Evolutionary conservation across 2,797 vertebrate species (phyloP), one percentile per base, ranked within the genome.

Genomic region (Peromyscus aztecus): DNA sequence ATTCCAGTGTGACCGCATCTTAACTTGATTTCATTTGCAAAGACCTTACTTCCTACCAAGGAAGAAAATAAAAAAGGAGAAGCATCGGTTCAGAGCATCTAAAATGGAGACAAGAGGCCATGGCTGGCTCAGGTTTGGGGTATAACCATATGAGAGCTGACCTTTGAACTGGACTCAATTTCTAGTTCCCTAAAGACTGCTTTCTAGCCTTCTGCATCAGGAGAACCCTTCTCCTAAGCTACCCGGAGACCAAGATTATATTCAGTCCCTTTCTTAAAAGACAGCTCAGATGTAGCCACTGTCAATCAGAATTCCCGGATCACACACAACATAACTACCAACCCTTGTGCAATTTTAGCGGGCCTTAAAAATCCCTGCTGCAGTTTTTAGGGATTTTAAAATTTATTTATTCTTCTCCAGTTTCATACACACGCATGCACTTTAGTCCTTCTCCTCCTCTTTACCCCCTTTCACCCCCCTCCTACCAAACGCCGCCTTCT

Each of bases 11-110:
- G 69, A 91, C 80, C 49, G 84, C 34, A 67, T 91, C 29, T 92
- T 88, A 61, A 88, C 37, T 86, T 92, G 57, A 95, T 95, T 76
- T 43, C 16, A 78, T 93, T 84, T 89, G 49, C 65, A 83, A 92
- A 92, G 52, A 80, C 23, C 31, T 24, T 89, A 59, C 57, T 84
- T 91, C 29, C 75, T 73, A 46, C 78, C 40, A 73, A 40, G 52
- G 31, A 94, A 63, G 27, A 82, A 73, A 82, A 40, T 89, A 4
- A 75, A 89, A 89, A 75, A 65, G 67, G 43, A 89, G 40, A 43
- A 34, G 43, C 8, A 49, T 49, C 65, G n/a, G 43, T 55, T 49
- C 11, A 24, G 52, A n/a, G 43, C n/a, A 61, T 71, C 86, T 94
- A 75, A 93, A 55, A 63, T 55, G 27, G 67, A 43, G 67, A 11